Base-by-base conservation (phyloP, 2,797 vertebrate species). In the Momotus momota region DNA sequence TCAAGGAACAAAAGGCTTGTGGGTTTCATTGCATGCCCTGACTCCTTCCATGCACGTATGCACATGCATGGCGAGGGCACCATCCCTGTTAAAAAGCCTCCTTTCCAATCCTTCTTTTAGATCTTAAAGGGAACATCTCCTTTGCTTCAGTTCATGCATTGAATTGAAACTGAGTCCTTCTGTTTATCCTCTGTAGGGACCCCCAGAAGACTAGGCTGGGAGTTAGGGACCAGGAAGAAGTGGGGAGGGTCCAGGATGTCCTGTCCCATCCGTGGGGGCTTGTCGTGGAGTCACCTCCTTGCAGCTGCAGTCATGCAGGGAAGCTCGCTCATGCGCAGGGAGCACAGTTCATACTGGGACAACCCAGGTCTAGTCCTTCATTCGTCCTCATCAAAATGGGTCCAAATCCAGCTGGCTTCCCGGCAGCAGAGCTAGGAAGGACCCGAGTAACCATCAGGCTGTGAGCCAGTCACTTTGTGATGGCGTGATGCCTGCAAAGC, bases 301-400 rank as follows among this genome's bases (percentile, higher is more conserved):
- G n/a, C 29, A 66, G 43, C 40, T 0, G 0, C 11, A 16, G 27
- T 22, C 2, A 0, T 31, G 20, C 10, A 2, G 35, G 41, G 55
- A 77, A 58, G 11, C 22, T 67, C 3, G 1, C 7, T 61, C 29
- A 7, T 19, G 22, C 0, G 0, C 25, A 20, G 16, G 4, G 3
- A 83, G 33, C 49, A 27, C 0, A 0, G 35, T 19, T 81, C 54
- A 13, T 11, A 41, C 23, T 40, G 18, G 18, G 14, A 54, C 25
- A 69, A 48, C 25, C 46, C 3, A 0, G 27, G 9, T 9, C 67
- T 11, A 45, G 31, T 55, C 11, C 40, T 57, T 80, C 78, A 67
- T 84, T 51, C 7, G 0, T 33, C 60, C 61, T 65, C 10, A 9
- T 74, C 3, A 0, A 60, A 87, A 66, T 0, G 2, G 10, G 14